Evolutionary conservation across 2,888 invertebrate species (phyloP).

Genomic region (Lacanobia oleracea): DNA sequence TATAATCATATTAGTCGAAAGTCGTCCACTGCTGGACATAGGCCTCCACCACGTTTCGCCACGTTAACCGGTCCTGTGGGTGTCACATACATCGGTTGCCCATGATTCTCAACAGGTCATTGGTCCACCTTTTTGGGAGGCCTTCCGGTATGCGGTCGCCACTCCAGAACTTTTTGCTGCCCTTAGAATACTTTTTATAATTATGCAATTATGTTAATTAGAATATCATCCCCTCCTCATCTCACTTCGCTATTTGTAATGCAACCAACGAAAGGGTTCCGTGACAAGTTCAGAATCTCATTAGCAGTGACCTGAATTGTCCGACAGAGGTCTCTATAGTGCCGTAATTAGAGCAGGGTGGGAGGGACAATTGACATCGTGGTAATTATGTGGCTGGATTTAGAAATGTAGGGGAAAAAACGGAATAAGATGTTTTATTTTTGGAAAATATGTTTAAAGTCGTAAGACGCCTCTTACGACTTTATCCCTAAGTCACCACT

Average conservation of each 20-base stretch:
- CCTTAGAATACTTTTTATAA: not conserved
- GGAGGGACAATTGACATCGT: constrained; percentile 22
- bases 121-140: too few species aligned
- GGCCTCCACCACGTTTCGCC: too few species aligned
- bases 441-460: too few species aligned
- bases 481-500: too few species aligned
- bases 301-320: constrained; percentile 65
- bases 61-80: too few species aligned
- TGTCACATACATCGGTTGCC: too few species aligned
- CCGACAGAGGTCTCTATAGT: constrained; percentile 44
- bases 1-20: too few species aligned
- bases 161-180: too few species aligned
- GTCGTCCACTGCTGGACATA: too few species aligned
- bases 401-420: constrained; percentile 19
- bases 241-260: constrained; percentile 31
- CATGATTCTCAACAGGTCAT: too few species aligned
- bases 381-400: constrained; percentile 26
- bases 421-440: not conserved
- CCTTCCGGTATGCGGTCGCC: too few species aligned
- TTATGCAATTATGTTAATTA: not conserved
- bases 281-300: constrained; percentile 63
- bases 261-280: constrained; percentile 35
- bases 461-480: too few species aligned
- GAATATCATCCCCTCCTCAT: not conserved
- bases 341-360: constrained; percentile 55